These are phyloP conservation scores for Ormyrus pomaceus DNA, from an alignment of 2,888 invertebrate species.

Conservation along the genomic window DNA sequence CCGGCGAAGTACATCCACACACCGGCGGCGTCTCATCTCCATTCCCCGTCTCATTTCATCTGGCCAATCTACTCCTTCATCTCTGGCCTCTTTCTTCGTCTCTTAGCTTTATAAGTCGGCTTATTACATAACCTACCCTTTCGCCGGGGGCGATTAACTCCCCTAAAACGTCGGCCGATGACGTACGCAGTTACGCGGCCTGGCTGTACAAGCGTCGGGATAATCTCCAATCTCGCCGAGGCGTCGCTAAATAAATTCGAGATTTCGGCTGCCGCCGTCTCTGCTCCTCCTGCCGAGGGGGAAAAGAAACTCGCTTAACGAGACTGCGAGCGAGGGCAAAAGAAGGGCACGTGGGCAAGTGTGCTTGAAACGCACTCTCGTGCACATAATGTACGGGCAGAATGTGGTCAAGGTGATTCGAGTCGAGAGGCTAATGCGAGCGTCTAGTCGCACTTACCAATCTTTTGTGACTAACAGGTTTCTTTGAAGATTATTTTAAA, in stretches of 20 bases:
- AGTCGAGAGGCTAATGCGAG: background rate
- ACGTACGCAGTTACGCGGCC: slow-evolving; percentile 55
- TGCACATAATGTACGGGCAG: slow-evolving; percentile 10
- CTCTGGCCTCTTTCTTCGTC: slow-evolving; percentile 5
- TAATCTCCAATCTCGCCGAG: slow-evolving; percentile 38
- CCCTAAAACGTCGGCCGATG: slow-evolving; percentile 42
- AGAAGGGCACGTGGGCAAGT: slow-evolving; percentile 1
- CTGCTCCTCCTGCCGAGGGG: background rate
- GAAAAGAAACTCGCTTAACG: slow-evolving; percentile 18
- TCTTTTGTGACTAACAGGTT: no score
- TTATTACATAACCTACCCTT: slow-evolving; percentile 32
- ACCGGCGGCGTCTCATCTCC: background rate
- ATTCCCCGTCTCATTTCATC: slow-evolving; percentile 38
- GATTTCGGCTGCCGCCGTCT: slow-evolving; percentile 1
- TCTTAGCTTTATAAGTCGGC: slow-evolving; percentile 2
- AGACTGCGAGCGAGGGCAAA: background rate
- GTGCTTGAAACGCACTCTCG: background rate
- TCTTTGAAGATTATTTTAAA: no score
- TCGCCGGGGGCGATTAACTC: slow-evolving; percentile 58
- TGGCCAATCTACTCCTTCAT: slow-evolving; percentile 23
- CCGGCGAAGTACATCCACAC: background rate
- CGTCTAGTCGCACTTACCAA: no score
- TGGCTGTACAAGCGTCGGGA: slow-evolving; percentile 60
- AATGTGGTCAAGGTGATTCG: slow-evolving; percentile 39
- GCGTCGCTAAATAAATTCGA: slow-evolving; percentile 35